Base-by-base conservation (phyloP, 2,113 vertebrate genomes). In the Quiscalus mexicanus region DNA sequence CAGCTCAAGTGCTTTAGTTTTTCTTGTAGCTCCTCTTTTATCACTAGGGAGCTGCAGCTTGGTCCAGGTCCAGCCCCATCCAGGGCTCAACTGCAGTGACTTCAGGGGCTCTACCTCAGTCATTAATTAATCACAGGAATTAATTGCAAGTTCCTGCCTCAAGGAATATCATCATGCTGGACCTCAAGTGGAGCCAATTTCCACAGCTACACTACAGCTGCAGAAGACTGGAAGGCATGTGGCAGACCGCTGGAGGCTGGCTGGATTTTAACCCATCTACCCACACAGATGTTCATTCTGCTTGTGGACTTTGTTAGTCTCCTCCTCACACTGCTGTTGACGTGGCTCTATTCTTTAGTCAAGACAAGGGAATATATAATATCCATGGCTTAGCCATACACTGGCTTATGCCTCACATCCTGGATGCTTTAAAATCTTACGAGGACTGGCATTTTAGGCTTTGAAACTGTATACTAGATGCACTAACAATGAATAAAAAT, bases 251-350 rank as follows among this genome's bases (percentile, higher is more conserved):
- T 83, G 59, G 35, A 80, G 59, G 73, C 45, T 71, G 42, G 33
- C 60, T 91, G 71, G 37, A 85, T 90, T 95, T 91, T 87, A 93
- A 95, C 50, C 71, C 49, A 35, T 28, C 35, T 92, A 80, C 42
- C 31, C 59, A 67, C 37, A 39, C 42, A 88, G 59, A 90, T 78
- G 79, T 39, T 77, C 42, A 37, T 41, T 77, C 88, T 64, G 68
- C 75, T 88, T 67, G 63, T 22, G 42, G 58, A 94, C 27, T 84
- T 80, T 7, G 58, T 35, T 12, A 90, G 74, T 37, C 35, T 86
- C 58, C 52, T 79, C 58, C 58, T 55, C 76, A 87, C 16, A 28
- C 39, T 37, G 58, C 35, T 82, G 59, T 23, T 88, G 74, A 49
- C 42, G 7, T 2, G 25, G 52, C 44, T 84, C 60, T 79, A 22